Evolutionary conservation across 2,888 invertebrate species (phyloP).

Genomic region (Conistra vaccinii): DNA sequence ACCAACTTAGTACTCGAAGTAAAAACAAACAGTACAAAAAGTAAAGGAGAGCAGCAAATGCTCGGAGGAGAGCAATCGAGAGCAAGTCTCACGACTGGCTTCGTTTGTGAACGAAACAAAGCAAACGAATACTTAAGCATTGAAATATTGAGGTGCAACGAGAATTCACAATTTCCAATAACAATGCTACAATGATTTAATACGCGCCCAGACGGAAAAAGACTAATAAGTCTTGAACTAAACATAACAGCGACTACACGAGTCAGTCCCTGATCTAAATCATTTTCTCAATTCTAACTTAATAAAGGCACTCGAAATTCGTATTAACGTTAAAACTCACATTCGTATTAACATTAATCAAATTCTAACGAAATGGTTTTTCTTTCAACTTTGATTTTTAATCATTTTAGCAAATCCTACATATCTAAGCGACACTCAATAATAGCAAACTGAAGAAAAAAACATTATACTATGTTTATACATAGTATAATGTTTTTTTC

Average conservation of each 20-base stretch:
- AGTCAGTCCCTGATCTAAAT: conserved; percentile 20
- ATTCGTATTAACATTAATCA: conserved; percentile 28
- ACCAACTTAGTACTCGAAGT: conserved; percentile 69
- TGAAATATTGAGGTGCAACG: conserved; percentile 75
- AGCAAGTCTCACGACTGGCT: conserved; percentile 65
- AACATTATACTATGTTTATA: background rate
- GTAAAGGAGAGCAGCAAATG: conserved; percentile 64
- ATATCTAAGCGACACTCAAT: background rate
- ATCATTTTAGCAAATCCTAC: background rate
- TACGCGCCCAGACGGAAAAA: conserved; percentile 45
- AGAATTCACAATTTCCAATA: conserved; percentile 78
- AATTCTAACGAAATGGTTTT: conserved; percentile 18
- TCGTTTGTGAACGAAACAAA: conserved; percentile 80
- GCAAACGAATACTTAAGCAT: conserved; percentile 79
- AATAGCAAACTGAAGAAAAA: background rate
- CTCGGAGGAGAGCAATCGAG: conserved; percentile 74
- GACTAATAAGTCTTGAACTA: conserved; percentile 26
- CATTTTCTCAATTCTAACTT: conserved; percentile 38
- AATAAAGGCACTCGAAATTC: conserved; percentile 32
- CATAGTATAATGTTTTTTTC: too few relatives aligned
- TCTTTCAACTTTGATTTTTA: conserved; percentile 11
- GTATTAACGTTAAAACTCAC: too few relatives aligned
- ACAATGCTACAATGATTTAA: conserved; percentile 59
- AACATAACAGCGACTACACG: conserved; percentile 7
- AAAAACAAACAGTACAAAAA: conserved; percentile 72